These are phyloP conservation scores for Mercenaria mercenaria DNA, from an alignment of 1,140 invertebrate genomes.

Conservation along the genomic window DNA sequence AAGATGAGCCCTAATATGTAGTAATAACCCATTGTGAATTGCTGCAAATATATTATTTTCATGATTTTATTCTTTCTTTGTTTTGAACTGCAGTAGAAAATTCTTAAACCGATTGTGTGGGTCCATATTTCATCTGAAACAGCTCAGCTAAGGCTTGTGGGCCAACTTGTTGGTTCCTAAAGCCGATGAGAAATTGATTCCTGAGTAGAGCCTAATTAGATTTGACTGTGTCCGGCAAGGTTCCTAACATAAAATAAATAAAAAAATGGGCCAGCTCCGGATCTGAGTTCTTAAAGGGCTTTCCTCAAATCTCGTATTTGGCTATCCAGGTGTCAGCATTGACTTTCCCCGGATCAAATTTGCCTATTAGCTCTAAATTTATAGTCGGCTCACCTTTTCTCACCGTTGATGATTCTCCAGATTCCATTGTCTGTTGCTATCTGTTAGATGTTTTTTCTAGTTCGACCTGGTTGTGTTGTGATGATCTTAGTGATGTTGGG, in stretches of 20 bases:
- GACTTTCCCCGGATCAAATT: not conserved
- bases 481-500: not conserved
- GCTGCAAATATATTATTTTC: not conserved
- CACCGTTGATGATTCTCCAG: not conserved
- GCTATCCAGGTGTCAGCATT: not conserved
- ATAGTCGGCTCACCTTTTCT: not conserved
- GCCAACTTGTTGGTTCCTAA: not conserved
- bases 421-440: not conserved
- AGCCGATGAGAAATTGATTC: not conserved
- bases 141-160: not conserved
- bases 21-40: not conserved
- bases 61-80: not conserved
- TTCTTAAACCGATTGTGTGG: not conserved
- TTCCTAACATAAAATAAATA: not conserved
- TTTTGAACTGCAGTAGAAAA: not conserved
- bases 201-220: not conserved
- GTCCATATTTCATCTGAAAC: not conserved
- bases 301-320: not conserved
- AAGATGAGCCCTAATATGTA: not conserved
- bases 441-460: not conserved
- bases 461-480: not conserved
- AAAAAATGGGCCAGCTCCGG: not conserved
- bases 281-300: not conserved
- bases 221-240: not conserved
- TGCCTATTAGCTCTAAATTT: not conserved